Evolutionary conservation across 2,113 vertebrate genomes (phyloP).

Genomic region (Oostethus manadensis): DNA sequence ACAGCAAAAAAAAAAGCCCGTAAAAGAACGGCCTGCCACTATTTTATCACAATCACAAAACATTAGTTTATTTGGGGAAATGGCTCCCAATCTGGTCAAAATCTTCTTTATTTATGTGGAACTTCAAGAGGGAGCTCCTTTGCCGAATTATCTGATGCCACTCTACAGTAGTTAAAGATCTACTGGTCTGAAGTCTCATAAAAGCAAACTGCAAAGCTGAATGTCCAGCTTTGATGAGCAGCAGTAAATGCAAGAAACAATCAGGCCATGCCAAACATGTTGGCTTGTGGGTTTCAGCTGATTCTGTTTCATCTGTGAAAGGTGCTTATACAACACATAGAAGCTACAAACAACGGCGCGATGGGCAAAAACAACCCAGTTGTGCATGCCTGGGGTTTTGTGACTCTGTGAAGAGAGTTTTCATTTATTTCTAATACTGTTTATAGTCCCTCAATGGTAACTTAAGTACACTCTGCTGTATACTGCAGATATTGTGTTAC

Average conservation of each 20-base stretch:
- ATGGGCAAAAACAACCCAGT: neutral
- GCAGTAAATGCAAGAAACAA: too few species aligned
- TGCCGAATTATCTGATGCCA: neutral
- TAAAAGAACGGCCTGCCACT: neutral
- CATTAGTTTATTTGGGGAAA: neutral
- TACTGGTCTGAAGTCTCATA: neutral
- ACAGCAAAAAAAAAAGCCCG: neutral
- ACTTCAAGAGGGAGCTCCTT: slow-evolving; percentile 1
- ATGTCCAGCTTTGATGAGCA: too few species aligned
- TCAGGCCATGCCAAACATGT: neutral
- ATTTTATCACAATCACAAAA: slow-evolving; percentile 1
- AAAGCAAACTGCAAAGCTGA: neutral
- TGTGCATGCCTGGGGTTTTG: neutral
- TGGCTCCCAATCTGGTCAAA: neutral
- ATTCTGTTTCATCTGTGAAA: neutral
- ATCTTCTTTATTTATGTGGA: slow-evolving; percentile 6
- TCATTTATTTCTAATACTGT: too few species aligned
- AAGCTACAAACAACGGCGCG: neutral
- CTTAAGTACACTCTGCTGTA: too few species aligned
- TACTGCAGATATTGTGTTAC: too few species aligned
- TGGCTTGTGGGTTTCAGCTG: neutral
- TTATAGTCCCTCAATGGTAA: too few species aligned
- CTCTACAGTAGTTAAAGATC: neutral
- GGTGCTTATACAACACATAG: neutral
- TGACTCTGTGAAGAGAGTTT: neutral